Conservation (phyloP, 2,888 invertebrate species). For the Drosophila melanocephala region DNA sequence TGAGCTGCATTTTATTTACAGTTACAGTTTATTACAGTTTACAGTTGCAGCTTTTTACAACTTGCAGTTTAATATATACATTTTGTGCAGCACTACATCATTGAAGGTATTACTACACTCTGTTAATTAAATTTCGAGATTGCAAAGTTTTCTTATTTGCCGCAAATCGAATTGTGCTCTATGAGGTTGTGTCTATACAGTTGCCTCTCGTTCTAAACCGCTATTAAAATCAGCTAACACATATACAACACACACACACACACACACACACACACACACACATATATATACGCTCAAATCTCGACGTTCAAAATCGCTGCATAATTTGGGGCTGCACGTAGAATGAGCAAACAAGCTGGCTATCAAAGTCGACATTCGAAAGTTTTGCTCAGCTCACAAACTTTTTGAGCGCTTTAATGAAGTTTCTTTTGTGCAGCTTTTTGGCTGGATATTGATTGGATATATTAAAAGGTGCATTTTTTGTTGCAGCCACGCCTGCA, state of each 20-base stretch:
- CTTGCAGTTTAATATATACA: background rate
- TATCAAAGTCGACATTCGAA: conserved; percentile 24
- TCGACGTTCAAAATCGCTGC: conserved; percentile 27
- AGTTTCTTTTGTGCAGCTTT: background rate
- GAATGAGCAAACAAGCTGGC: conserved; percentile 36
- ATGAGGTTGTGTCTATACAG: background rate
- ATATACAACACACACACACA: background rate
- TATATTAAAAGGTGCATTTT: conserved; percentile 14
- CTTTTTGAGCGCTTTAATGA: conserved; percentile 16
- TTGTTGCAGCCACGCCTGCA: conserved; percentile 66
- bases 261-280: background rate
- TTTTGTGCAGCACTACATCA: background rate
- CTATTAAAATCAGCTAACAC: conserved; percentile 9
- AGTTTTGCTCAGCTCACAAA: conserved; percentile 21
- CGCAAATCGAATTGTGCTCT: background rate
- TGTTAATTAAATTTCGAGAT: background rate
- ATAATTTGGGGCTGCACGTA: conserved; percentile 58
- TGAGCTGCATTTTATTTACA: background rate
- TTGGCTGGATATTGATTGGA: background rate
- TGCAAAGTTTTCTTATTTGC: background rate
- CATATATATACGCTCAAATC: background rate
- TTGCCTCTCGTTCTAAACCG: background rate
- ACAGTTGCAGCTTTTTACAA: background rate
- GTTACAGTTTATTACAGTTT: no score
- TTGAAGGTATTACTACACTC: no score